Evolutionary conservation across 2,797 vertebrate species (phyloP).

Genomic region (Peromyscus eremicus): DNA sequence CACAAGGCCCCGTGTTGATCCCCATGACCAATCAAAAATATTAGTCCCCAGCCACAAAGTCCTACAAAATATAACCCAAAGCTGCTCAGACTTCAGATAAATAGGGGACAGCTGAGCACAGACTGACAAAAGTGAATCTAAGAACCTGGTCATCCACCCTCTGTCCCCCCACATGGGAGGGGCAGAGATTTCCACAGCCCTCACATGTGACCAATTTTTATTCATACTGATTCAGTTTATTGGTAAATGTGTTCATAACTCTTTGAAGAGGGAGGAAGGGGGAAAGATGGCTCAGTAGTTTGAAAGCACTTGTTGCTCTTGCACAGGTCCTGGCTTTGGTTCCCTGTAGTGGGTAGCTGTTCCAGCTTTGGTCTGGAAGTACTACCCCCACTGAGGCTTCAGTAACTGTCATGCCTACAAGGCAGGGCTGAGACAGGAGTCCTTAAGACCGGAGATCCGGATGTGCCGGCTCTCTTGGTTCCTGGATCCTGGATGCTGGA

Average conservation of each 20-base stretch:
- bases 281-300: background rate
- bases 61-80: background rate
- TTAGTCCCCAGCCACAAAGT: background rate
- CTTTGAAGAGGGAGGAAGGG: background rate
- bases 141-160: background rate
- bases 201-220: background rate
- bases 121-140: background rate
- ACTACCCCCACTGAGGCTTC: too few relatives aligned
- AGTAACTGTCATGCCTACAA: too few relatives aligned
- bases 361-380: too few relatives aligned
- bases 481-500: too few relatives aligned
- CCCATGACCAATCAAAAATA: too few relatives aligned
- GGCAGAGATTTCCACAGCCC: background rate
- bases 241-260: constrained; percentile 39
- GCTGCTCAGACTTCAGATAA: background rate
- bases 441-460: too few relatives aligned
- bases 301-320: background rate
- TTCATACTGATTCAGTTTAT: background rate
- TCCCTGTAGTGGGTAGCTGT: too few relatives aligned
- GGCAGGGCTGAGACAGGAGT: too few relatives aligned
- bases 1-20: background rate
- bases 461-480: too few relatives aligned
- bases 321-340: background rate
- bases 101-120: background rate
- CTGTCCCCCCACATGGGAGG: background rate